Percentiles rank a stretch among this genome's conserved stretches.
phyloP scores from a whole-genome alignment of 2,888 invertebrate genomes.

The Acleris holmiana region DNA sequence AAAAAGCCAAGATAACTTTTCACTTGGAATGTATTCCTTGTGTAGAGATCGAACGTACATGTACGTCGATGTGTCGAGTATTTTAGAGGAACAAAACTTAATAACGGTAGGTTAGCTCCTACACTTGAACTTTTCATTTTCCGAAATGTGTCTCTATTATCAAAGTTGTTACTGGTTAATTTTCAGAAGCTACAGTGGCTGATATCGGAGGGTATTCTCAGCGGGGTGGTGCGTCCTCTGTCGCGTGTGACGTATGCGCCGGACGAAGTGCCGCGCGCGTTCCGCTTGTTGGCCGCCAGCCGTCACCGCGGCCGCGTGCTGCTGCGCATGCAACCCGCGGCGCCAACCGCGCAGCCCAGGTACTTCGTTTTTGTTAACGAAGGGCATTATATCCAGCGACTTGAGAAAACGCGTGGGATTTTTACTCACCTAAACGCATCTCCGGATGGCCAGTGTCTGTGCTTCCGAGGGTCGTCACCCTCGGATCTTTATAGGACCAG shows the following conservation, averaged over 20 bases:
- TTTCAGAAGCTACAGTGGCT: slow-evolving; percentile 52
- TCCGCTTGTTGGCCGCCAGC: slow-evolving; percentile 57
- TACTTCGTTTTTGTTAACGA: slow-evolving; percentile 28
- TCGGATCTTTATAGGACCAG: too few relatives aligned
- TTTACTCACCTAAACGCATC: too few relatives aligned
- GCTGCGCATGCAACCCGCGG: slow-evolving; percentile 46
- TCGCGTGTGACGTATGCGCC: slow-evolving; percentile 55
- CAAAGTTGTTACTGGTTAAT: neutral
- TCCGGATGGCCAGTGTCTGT: too few relatives aligned
- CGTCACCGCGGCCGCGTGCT: slow-evolving; percentile 64
- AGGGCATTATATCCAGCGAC: too few relatives aligned
- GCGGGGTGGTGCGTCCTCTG: slow-evolving; percentile 64
- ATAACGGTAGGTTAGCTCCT: too few relatives aligned
- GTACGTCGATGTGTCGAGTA: slow-evolving; percentile 19
- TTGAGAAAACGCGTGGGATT: too few relatives aligned
- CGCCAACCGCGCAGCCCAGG: slow-evolving; percentile 43
- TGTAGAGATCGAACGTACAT: neutral
- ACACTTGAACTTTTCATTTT: too few relatives aligned
- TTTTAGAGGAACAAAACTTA: slow-evolving; percentile 4
- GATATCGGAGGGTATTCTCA: slow-evolving; percentile 58
- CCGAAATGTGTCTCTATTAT: too few relatives aligned
- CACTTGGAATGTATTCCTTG: slow-evolving; percentile 21
- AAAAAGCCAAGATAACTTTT: slow-evolving; percentile 23
- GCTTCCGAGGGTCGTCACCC: too few relatives aligned
- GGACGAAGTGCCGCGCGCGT: slow-evolving; percentile 52